phyloP scores from a whole-genome alignment of 2,888 invertebrate species.

The Acanthosepion esculentum region DNA sequence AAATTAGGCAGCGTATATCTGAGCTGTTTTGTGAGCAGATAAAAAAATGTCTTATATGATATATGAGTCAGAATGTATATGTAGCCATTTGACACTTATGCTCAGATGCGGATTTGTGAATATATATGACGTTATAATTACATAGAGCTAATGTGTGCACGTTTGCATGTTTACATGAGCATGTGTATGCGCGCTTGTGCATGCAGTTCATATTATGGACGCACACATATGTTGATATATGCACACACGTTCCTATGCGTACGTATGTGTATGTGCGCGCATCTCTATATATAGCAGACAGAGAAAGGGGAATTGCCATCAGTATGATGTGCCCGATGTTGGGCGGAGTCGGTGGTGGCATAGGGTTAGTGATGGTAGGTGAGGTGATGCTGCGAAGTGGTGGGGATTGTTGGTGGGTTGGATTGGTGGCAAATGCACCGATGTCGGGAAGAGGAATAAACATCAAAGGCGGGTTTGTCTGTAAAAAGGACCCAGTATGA shows the following conservation, averaged over 20 bases:
- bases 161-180: too few relatives aligned
- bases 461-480: not conserved
- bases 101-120: not conserved
- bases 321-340: not conserved
- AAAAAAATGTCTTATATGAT: not conserved
- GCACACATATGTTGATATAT: not conserved
- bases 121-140: not conserved
- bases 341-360: not conserved
- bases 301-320: not conserved
- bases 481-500: conserved; percentile 25
- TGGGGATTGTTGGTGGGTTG: not conserved
- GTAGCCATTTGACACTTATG: not conserved
- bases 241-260: not conserved
- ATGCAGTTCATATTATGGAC: not conserved
- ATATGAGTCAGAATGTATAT: not conserved
- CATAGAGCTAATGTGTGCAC: not conserved
- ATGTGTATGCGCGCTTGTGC: not conserved
- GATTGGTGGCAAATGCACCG: not conserved
- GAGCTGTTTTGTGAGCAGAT: not conserved
- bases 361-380: not conserved
- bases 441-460: conserved; percentile 33
- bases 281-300: not conserved
- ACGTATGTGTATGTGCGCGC: not conserved
- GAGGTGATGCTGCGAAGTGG: not conserved
- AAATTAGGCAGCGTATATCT: not conserved